These are phyloP conservation scores for Tringa solitaria DNA, from an alignment of 2,113 vertebrate genomes.

Conservation along the genomic window DNA sequence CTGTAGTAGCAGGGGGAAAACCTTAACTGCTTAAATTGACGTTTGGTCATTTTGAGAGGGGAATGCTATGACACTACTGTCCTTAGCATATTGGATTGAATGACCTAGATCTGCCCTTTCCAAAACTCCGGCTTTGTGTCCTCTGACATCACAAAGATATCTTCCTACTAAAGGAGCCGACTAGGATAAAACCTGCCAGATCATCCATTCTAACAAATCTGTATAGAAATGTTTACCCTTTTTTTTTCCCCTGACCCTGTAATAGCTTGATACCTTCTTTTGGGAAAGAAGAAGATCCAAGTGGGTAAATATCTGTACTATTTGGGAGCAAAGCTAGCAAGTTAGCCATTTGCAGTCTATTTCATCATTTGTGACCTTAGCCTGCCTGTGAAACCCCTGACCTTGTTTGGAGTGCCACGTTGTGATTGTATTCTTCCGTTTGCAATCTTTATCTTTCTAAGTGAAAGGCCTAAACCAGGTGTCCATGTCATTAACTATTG, in stretches of 20 bases:
- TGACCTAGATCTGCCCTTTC: neutral
- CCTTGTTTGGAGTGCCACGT: neutral
- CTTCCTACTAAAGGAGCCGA: neutral
- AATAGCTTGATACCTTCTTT: neutral
- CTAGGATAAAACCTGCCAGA: neutral
- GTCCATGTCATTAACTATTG: neutral
- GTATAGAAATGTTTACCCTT: neutral
- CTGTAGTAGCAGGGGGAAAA: neutral
- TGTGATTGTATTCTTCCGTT: neutral
- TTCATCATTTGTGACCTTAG: neutral
- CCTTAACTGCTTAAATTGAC: neutral
- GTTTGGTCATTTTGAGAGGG: neutral
- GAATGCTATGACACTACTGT: neutral
- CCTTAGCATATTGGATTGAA: neutral
- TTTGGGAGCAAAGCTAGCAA: neutral
- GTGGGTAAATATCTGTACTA: neutral
- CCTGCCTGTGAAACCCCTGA: neutral
- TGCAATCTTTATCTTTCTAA: constrained; percentile 11
- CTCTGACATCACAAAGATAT: neutral
- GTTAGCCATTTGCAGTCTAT: neutral
- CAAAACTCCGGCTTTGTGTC: neutral
- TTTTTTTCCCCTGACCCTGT: neutral
- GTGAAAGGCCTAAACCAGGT: neutral
- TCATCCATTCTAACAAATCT: neutral
- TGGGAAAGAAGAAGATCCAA: neutral